A percentile compares a stretch with the other conserved stretches of the same genome.
phyloP scores from a whole-genome alignment of 2,113 vertebrate species.

The Crotalus helleri region DNA sequence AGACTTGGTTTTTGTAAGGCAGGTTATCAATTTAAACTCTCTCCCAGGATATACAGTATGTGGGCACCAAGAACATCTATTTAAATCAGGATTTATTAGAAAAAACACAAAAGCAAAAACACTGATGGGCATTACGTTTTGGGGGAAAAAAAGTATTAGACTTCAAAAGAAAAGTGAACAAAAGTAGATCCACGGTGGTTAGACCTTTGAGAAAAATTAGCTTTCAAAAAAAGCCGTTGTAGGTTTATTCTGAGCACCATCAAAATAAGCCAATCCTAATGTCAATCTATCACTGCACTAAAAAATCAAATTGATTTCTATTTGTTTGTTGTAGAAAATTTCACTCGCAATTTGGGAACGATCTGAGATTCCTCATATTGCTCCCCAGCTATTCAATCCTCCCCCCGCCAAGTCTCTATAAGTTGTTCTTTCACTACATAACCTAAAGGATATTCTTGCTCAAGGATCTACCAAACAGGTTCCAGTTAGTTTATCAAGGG shows the following conservation, averaged over 20 bases:
- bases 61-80: background rate
- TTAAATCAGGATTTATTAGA: background rate
- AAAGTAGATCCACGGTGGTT: too few relatives aligned
- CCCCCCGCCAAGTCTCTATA: too few relatives aligned
- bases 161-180: too few relatives aligned
- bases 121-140: background rate
- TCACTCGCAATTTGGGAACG: background rate
- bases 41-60: background rate
- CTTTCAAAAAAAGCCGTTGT: too few relatives aligned
- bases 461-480: background rate
- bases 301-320: background rate
- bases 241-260: too few relatives aligned
- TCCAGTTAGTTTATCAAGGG: background rate
- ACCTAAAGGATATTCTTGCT: too few relatives aligned
- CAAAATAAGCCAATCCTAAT: too few relatives aligned
- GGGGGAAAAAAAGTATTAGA: too few relatives aligned
- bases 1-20: background rate
- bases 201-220: too few relatives aligned
- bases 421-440: too few relatives aligned
- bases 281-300: too few relatives aligned
- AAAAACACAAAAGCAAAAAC: background rate
- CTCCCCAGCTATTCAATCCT: too few relatives aligned
- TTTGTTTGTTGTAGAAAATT: background rate
- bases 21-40: background rate
- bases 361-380: background rate